A percentile compares a stretch with the other conserved stretches of the same genome.
These are phyloP conservation scores for Campoletis sonorensis DNA, from an alignment of 1,140 invertebrate species.

Conservation along the genomic window DNA sequence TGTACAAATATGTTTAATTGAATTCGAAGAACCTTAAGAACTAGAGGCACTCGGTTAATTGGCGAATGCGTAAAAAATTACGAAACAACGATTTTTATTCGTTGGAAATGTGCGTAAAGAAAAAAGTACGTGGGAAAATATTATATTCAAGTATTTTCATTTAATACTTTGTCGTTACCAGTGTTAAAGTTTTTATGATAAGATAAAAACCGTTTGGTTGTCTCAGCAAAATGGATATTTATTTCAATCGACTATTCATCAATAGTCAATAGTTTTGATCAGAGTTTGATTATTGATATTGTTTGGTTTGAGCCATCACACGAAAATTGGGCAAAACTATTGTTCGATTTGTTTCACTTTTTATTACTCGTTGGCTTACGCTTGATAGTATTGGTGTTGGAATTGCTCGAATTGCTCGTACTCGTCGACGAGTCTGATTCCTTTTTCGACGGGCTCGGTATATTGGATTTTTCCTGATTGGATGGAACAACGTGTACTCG, in stretches of 20 bases:
- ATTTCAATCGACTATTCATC: too few relatives aligned
- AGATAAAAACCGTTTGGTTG: background rate
- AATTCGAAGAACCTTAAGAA: background rate
- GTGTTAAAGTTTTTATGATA: background rate
- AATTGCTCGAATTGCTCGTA: slow-evolving; percentile 55
- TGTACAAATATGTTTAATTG: background rate
- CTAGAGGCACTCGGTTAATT: slow-evolving; percentile 27
- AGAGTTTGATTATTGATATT: background rate
- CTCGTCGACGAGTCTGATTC: slow-evolving; percentile 59
- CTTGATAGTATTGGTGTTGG: slow-evolving; percentile 65
- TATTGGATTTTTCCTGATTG: slow-evolving; percentile 60
- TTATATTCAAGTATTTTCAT: background rate
- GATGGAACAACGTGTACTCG: slow-evolving; percentile 56
- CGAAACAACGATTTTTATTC: slow-evolving; percentile 4
- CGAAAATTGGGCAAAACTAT: background rate
- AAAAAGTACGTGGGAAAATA: background rate
- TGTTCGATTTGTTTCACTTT: slow-evolving; percentile 49
- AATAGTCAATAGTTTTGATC: background rate
- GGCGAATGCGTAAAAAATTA: slow-evolving; percentile 23
- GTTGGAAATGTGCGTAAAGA: background rate
- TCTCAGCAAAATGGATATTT: background rate
- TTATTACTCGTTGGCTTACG: slow-evolving; percentile 60
- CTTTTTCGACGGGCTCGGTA: slow-evolving; percentile 57
- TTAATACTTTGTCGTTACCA: background rate
- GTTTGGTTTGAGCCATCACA: background rate